These are phyloP conservation scores for Pyrocephalus nanus DNA, from an alignment of 2,797 vertebrate genomes.

Conservation along the genomic window DNA sequence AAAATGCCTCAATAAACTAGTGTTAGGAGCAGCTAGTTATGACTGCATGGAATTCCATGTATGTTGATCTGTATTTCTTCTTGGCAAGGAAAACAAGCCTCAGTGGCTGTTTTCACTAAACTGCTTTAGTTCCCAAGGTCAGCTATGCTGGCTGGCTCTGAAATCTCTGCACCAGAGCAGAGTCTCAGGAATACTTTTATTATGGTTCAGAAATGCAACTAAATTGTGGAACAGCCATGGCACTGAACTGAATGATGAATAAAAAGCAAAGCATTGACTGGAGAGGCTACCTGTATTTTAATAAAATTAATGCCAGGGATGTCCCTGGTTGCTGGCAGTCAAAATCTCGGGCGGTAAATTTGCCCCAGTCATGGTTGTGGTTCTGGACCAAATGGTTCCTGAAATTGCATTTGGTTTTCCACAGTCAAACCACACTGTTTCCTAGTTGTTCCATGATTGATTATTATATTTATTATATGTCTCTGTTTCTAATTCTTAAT, in stretches of 20 bases:
- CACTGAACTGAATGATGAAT: not conserved
- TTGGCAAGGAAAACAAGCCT: not conserved
- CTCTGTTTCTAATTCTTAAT: not conserved
- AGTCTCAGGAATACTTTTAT: not conserved
- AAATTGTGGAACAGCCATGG: not conserved
- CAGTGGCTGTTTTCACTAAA: not conserved
- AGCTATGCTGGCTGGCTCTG: not conserved
- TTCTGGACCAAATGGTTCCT: not conserved
- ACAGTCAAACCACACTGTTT: not conserved
- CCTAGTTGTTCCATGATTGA: not conserved
- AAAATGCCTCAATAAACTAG: not conserved
- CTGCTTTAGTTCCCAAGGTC: not conserved
- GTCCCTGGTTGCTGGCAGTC: not conserved
- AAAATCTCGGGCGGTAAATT: not conserved
- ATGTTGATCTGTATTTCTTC: not conserved
- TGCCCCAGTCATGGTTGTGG: not conserved
- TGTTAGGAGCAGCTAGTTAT: not conserved
- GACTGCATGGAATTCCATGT: not conserved
- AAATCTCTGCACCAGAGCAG: not conserved
- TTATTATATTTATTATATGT: not conserved
- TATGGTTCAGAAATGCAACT: not conserved
- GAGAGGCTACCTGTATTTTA: not conserved
- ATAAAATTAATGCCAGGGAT: not conserved
- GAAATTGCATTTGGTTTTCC: not conserved
- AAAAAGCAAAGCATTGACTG: not conserved